A percentile compares a stretch with the other conserved stretches of the same genome.
Evolutionary conservation across 2,888 invertebrate genomes (phyloP).

Genomic region (Nomada ruficornis): DNA sequence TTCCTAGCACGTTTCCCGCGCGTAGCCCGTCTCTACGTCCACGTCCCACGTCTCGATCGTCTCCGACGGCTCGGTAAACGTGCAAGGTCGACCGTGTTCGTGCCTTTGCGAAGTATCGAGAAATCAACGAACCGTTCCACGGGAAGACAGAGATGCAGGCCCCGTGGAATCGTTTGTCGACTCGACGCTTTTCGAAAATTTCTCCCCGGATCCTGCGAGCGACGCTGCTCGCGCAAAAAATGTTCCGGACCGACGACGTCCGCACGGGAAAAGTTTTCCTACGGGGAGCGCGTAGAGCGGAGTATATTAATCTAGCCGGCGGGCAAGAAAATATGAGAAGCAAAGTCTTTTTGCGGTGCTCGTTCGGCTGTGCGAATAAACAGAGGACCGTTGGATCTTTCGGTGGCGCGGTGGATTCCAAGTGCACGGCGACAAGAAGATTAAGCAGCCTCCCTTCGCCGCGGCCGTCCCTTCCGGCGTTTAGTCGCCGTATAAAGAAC

Average conservation of each 20-base stretch:
- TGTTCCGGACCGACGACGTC: slow-evolving; percentile 3
- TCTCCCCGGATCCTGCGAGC: not conserved
- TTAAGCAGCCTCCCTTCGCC: slow-evolving; percentile 33
- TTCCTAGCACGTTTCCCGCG: slow-evolving; percentile 72
- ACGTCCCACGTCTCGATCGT: slow-evolving; percentile 38
- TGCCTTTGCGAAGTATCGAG: slow-evolving; percentile 46
- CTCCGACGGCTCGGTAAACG: slow-evolving; percentile 59
- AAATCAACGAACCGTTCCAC: slow-evolving; percentile 55
- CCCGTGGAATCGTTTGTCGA: not conserved
- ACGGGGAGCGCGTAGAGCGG: slow-evolving; percentile 2
- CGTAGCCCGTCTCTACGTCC: slow-evolving; percentile 58
- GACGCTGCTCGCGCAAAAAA: not conserved
- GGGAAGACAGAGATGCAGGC: slow-evolving; percentile 27
- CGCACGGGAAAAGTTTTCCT: slow-evolving; percentile 23
- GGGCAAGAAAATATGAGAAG: slow-evolving; percentile 26
- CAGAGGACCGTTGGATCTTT: slow-evolving; percentile 8
- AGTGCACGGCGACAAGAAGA: slow-evolving; percentile 43
- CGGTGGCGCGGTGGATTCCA: slow-evolving; percentile 4
- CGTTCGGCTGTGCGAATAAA: not conserved
- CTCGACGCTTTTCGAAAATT: slow-evolving; percentile 16
- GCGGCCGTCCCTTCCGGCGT: slow-evolving; percentile 35
- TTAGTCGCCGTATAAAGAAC: slow-evolving; percentile 21
- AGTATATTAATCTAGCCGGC: slow-evolving; percentile 40
- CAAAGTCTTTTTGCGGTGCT: slow-evolving; percentile 27
- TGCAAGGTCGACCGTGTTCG: slow-evolving; percentile 53